Base-by-base conservation (phyloP, 92 coral and sea anemone species). In the Phenganax marumi region DNA sequence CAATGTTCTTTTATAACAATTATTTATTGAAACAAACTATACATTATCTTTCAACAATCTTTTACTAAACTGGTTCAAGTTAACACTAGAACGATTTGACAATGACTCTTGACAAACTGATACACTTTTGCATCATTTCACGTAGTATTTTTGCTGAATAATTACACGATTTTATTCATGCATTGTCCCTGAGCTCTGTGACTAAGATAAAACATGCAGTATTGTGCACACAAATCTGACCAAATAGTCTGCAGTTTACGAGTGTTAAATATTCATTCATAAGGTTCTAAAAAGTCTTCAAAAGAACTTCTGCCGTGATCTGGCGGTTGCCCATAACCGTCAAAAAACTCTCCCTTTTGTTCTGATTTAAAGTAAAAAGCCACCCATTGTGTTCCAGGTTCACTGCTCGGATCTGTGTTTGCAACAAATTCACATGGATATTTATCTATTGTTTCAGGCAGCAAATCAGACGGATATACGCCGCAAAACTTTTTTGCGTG, bases 361-460 rank as follows among this genome's bases (percentile, higher is more conserved):
- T 77, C 58, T 0, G 66, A 3, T 10, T 76, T 46, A 48, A 84
- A 84, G 68, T 84, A 84, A 24, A 77, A 43, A 16, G 87, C 87
- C 12, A 77, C 63, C 87, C 87, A 84, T 43, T 84, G 87, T 0
- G 75, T 48, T 6, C 87, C 87, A 14, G 26, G 55, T 47, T 62
- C 50, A 7, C 12, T 18, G 46, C 75, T 69, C 10, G 76, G 76
- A 69, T 69, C 75, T 8, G 75, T 69, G 50, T 69, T 69, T 25
- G 50, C 75, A n/a, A 69, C 51, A 33, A 69, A 24, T 24, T 50
- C 75, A 69, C 75, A 25, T 10, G 75, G 75, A 24, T 24, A 24
- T 17, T 33, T 69, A 7, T 69, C 75, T 8, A 69, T 69, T 47
- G 50, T 2, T 24, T 24, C 3, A 8, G 75, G 75, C 24, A 69